Base-by-base conservation (phyloP, 2,113 vertebrate genomes). In the Dermatemys mawii region DNA sequence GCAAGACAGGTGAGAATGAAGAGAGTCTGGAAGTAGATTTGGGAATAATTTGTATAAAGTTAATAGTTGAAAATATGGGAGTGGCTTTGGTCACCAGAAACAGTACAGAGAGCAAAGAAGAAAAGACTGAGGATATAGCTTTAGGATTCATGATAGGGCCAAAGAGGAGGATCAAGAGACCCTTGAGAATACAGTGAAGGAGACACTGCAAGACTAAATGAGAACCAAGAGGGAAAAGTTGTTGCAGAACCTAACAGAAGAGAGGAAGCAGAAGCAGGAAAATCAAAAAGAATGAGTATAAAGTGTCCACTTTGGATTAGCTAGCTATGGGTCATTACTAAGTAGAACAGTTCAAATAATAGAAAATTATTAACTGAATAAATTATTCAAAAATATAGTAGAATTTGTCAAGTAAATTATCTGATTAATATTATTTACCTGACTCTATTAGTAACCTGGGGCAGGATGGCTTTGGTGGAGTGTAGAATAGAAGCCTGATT, bases 41-140 rank as follows among this genome's bases (percentile, higher is more conserved):
- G 51, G 81, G 92, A 93, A 90, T 55, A 84, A 87, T 94, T 78
- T 70, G 94, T 83, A 90, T 63, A 0, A 78, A 88, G 41, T 55
- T 85, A 51, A 41, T 49, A 38, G 60, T 24, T 83, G 57, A 89
- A 92, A 94, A 27, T n/a, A 82, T 89, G 49, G 73, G 83, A 94
- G 51, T 83, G 94, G 88, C 63, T 29, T 1, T 90, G 84, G 51
- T 92, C 17, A 38, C 46, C 13, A 49, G 76, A 89, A 81, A 90
- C 49, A 8, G 5, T 88, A 63, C n/a, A 92, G 21, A 90, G 22
- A n/a, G 75, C 89, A 29, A 80, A 80, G 88, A 83, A 48, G 8
- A 67, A 67, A 67, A 67, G 32, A n/a, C 35, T 19, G 16, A 49
- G 6, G 50, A 14, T 67, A 88, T 9, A 63, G 48, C n/a, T 13